Base-by-base conservation (phyloP, 2,888 invertebrate genomes). In the Litoditis marina region DNA sequence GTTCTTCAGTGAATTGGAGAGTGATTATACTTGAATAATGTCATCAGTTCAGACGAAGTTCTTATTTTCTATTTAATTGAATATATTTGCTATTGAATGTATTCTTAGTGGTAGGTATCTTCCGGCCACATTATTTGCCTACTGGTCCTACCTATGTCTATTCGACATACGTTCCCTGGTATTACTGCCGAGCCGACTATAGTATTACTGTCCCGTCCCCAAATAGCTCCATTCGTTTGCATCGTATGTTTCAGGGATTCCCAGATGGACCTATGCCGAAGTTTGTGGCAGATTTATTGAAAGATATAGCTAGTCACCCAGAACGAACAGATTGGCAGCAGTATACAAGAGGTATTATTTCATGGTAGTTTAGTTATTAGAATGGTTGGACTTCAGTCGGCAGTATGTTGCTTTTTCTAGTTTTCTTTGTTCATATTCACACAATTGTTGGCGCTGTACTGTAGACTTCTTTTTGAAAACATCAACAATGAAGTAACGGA, bases 191-290 rank as follows among this genome's bases (percentile, higher is more conserved):
- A n/a, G n/a, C n/a, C n/a, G n/a, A n/a, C n/a, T n/a, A n/a, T n/a
- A n/a, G n/a, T n/a, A n/a, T n/a, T n/a, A n/a, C n/a, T n/a, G n/a
- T n/a, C n/a, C n/a, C n/a, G n/a, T n/a, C n/a, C n/a, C n/a, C n/a
- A n/a, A n/a, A n/a, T n/a, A n/a, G n/a, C n/a, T n/a, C n/a, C n/a
- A n/a, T n/a, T n/a, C n/a, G n/a, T n/a, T n/a, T n/a, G n/a, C n/a
- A n/a, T n/a, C n/a, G n/a, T 39, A 8, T 22, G 50, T 54, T 36
- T 19, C 3, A 63, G 74, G 82, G 82, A 7, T 83, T 83, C 59
- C 81, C 83, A 4, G 81, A 83, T 59, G 71, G 70, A 16, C 78
- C 80, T 4, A 77, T 78, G 46, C 83, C 83, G 11, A 69, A 66
- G 27, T 77, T 80, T 47, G 71, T 80, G 44, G 57, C 81, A 0